Base-by-base conservation (phyloP, 1,140 invertebrate species). In the Drosophila sp. region DNA sequence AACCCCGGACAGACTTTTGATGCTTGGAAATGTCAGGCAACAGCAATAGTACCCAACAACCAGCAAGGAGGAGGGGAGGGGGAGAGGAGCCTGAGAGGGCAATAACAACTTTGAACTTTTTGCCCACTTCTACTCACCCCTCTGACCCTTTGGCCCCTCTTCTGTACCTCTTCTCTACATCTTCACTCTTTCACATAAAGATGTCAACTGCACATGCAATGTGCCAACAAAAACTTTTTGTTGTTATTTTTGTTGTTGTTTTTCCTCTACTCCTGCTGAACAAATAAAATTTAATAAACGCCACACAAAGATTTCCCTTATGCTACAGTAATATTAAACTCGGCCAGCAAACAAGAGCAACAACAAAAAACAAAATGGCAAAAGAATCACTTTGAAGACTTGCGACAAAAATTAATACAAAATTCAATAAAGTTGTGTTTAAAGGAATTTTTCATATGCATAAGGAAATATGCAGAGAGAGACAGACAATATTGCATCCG, bases 221-320 rank as follows among this genome's bases (percentile, higher is more conserved):
- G 62, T 72, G 84, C 47, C 66, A 77, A 44, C 72, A 74, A 72
- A 80, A 89, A 68, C 76, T 75, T 89, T 85, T 67, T 40, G 56
- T 65, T 57, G 27, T 33, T 33, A 4, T 33, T 33, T 1, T 33
- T 33, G 3, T 33, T 33, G 3, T 44, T 17, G 5, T 6, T 25
- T 50, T 50, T 50, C 44, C 44, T 50, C 23, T 50, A 50, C 44
- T 50, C 44, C 44, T 56, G 79, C 74, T 75, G 66, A 67, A 69
- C 83, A 87, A 83, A 87, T 75, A 68, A 82, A 87, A 86, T 86
- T 83, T 87, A 86, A 86, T 86, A 86, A 83, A 83, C 76, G 82
- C 82, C 82, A 86, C 73, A 70, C 60, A 66, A 50, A 44, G 72
- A 79, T 73, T 82, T 86, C 60, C n/a, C 41, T 67, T 72, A 73